Conservation (phyloP, 2,888 invertebrate species). For the Molorchus minor region DNA sequence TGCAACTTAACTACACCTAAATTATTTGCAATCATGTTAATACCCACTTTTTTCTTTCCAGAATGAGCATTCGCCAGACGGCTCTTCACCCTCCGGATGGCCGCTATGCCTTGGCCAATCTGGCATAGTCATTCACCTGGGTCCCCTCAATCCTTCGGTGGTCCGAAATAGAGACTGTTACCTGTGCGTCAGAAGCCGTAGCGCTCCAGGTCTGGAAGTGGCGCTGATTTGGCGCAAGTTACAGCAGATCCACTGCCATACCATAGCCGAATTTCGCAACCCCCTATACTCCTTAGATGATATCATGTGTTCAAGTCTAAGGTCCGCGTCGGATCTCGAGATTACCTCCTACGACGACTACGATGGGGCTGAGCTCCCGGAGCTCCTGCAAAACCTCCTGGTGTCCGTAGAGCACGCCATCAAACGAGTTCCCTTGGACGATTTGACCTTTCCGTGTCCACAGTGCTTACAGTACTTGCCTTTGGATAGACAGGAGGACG, state of each 20-base stretch:
- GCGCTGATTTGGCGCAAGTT: constrained; percentile 57
- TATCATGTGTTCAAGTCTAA: constrained; percentile 58
- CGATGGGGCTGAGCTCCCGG: constrained; percentile 68
- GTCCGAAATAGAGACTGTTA: constrained; percentile 72
- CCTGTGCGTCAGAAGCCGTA: constrained; percentile 65
- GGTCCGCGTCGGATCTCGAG: constrained; percentile 57
- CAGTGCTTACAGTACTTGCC: constrained; percentile 63
- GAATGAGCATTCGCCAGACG: constrained; percentile 65
- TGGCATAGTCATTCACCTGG: constrained; percentile 72
- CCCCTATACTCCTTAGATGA: constrained; percentile 53
- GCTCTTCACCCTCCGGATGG: constrained; percentile 69
- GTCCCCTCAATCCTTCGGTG: constrained; percentile 69
- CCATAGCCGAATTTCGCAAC: constrained; percentile 56
- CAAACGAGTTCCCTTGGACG: constrained; percentile 71
- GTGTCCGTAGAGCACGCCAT: constrained; percentile 76
- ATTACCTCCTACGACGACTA: constrained; percentile 53
- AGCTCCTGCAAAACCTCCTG: constrained; percentile 71
- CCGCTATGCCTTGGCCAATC: constrained; percentile 70
- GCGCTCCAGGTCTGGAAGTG: constrained; percentile 49
- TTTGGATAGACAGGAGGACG: constrained; percentile 57
- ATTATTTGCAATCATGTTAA: neutral
- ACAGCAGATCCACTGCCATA: constrained; percentile 53
- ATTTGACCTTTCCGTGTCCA: constrained; percentile 70
- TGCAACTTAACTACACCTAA: neutral
- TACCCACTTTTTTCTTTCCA: constrained; percentile 60